These are phyloP conservation scores for Empis stercorea DNA, from an alignment of 2,888 invertebrate species.

Conservation along the genomic window DNA sequence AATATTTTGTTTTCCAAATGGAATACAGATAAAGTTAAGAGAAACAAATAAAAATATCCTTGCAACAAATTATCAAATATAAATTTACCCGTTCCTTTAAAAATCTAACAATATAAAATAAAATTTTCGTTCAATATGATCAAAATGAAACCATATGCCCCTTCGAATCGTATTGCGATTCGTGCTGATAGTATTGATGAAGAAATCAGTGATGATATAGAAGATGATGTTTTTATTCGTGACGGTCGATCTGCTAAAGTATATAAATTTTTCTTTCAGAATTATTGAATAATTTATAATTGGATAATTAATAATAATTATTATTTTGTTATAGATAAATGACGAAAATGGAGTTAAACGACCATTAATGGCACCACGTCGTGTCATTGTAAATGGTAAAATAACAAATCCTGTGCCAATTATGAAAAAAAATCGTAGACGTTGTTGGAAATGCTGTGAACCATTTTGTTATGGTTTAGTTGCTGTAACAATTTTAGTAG, in stretches of 20 bases:
- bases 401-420: constrained; percentile 38
- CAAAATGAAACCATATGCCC: constrained; percentile 46
- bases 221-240: constrained; percentile 64
- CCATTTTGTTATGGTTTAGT: constrained; percentile 53
- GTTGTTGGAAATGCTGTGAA: constrained; percentile 45
- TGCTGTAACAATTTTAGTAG: constrained; percentile 45
- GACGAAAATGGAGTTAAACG: constrained; percentile 57
- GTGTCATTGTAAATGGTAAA: constrained; percentile 36
- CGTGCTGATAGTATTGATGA: constrained; percentile 53
- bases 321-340: constrained; percentile 34
- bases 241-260: constrained; percentile 55
- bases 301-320: background rate
- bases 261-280: too few relatives aligned
- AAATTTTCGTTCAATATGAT: constrained; percentile 28
- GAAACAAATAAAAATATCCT: too few relatives aligned
- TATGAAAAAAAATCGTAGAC: constrained; percentile 37
- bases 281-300: too few relatives aligned
- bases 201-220: constrained; percentile 59
- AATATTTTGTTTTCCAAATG: background rate
- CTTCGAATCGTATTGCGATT: constrained; percentile 47
- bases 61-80: too few relatives aligned
- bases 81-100: too few relatives aligned
- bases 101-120: too few relatives aligned
- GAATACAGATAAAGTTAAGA: background rate
- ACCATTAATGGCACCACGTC: constrained; percentile 60